A percentile compares a stretch with the other conserved stretches of the same genome.
Conservation (phyloP, 2,113 vertebrate genomes). For the Ondatra zibethicus region DNA sequence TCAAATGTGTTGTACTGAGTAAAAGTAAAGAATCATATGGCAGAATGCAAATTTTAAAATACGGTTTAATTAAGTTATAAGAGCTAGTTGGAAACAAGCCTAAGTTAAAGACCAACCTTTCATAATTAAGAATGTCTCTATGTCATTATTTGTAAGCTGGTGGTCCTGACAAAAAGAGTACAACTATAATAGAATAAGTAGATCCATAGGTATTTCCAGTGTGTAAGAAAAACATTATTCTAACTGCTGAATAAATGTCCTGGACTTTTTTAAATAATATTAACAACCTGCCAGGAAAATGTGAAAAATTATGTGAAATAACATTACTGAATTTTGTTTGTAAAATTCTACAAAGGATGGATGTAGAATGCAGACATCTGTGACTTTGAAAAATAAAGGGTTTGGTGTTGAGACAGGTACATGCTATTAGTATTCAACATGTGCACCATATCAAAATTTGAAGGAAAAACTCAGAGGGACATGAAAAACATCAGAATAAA, state of each 20-base stretch:
- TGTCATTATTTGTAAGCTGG: not conserved
- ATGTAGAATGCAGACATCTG: not conserved
- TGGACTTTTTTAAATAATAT: not conserved
- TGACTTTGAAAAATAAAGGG: not conserved
- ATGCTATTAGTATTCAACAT: not conserved
- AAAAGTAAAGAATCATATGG: not conserved
- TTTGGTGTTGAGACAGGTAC: rapidly evolving
- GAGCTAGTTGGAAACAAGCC: not conserved
- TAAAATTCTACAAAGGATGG: not conserved
- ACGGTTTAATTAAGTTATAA: not conserved
- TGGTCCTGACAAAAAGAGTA: not conserved
- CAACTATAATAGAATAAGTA: not conserved
- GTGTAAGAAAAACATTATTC: not conserved
- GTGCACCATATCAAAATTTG: rapidly evolving
- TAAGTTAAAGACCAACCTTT: not conserved
- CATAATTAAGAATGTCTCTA: not conserved
- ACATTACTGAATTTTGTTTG: not conserved
- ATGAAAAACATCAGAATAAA: not conserved
- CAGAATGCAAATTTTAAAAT: not conserved
- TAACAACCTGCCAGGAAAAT: not conserved
- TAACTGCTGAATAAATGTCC: not conserved
- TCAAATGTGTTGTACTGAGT: not conserved
- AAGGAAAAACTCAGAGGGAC: not conserved
- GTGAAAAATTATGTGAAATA: not conserved
- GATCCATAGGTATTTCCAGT: not conserved